phyloP scores from a whole-genome alignment of 2,888 invertebrate species.

The Drosophila phalerata region DNA sequence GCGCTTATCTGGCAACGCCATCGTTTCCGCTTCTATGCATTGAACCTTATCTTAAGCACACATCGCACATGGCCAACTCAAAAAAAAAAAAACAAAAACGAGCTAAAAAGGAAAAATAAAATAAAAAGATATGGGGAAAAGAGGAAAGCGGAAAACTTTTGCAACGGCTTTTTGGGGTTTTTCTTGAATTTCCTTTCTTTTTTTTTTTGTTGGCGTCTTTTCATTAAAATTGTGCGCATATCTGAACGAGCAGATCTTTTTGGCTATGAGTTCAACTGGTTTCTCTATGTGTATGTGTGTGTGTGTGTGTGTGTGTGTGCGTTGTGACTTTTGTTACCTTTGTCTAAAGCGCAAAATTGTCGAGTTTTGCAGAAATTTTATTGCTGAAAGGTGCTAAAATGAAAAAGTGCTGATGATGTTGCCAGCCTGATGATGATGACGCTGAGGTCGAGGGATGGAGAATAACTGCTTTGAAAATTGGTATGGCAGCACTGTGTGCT shows the following conservation, averaged over 20 bases:
- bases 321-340: conserved; percentile 70
- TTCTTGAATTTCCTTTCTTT: conserved; percentile 18
- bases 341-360: conserved; percentile 78
- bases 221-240: conserved; percentile 76
- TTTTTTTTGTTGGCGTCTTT: conserved; percentile 54
- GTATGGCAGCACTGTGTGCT: conserved; percentile 6
- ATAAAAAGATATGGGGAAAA: neutral
- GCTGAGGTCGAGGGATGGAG: neutral
- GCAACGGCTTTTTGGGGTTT: conserved; percentile 40
- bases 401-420: conserved; percentile 77
- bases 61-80: conserved; percentile 45
- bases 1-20: conserved; percentile 65
- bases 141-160: conserved; percentile 25
- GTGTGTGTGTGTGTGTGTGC: conserved; percentile 24
- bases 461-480: conserved; percentile 8
- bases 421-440: conserved; percentile 18
- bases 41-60: conserved; percentile 57
- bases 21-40: conserved; percentile 61
- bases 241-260: conserved; percentile 66
- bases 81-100: neutral
- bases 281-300: conserved; percentile 8
- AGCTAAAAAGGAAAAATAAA: no score
- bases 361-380: conserved; percentile 79
- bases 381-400: conserved; percentile 79
- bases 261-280: conserved; percentile 52